A percentile compares a stretch with the other conserved stretches of the same genome.
Evolutionary conservation across 2,113 vertebrate species (phyloP).

Genomic region (Phalacrocorax brasilianus): DNA sequence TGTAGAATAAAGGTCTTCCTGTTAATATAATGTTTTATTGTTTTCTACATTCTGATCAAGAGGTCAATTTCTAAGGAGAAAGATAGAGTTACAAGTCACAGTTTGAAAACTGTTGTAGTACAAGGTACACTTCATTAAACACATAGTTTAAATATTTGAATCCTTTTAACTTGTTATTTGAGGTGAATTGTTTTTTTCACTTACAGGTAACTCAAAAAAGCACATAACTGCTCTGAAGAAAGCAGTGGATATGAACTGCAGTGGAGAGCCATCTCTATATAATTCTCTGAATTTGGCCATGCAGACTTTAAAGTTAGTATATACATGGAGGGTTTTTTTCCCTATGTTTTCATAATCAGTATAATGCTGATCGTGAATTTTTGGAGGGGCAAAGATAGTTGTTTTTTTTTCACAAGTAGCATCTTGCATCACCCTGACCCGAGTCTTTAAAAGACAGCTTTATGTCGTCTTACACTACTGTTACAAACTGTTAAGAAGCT

Average conservation of each 20-base stretch:
- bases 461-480: neutral
- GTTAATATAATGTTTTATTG: neutral
- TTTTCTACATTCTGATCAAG: neutral
- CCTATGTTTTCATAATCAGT: neutral
- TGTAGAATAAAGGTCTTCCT: neutral
- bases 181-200: slow-evolving; percentile 7
- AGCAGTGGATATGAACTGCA: slow-evolving; percentile 86
- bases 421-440: neutral
- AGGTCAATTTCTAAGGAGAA: neutral
- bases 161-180: neutral
- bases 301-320: slow-evolving; percentile 90
- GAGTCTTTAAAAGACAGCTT: neutral
- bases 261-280: slow-evolving; percentile 94
- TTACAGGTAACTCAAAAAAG: slow-evolving; percentile 90
- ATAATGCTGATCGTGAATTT: neutral
- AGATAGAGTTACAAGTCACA: neutral
- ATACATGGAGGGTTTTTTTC: neutral
- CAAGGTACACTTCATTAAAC: neutral
- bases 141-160: neutral
- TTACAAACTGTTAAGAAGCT: neutral
- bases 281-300: slow-evolving; percentile 91
- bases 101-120: neutral
- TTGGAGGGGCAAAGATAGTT: neutral
- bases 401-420: neutral
- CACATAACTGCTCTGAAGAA: slow-evolving; percentile 88